These are phyloP conservation scores for Araneus ventricosus DNA, from an alignment of 1,140 invertebrate species.

Conservation along the genomic window DNA sequence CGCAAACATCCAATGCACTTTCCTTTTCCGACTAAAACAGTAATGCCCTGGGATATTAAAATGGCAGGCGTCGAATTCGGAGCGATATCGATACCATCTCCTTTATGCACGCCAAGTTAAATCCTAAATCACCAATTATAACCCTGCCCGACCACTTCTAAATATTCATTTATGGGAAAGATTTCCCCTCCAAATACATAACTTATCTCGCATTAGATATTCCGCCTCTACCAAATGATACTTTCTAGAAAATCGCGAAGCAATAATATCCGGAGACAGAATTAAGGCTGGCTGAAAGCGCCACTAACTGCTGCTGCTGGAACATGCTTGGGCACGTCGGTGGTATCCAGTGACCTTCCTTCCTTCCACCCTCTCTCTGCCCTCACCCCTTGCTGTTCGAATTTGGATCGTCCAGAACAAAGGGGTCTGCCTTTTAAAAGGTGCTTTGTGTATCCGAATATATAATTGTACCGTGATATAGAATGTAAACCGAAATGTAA, in stretches of 20 bases:
- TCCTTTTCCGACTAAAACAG: background rate
- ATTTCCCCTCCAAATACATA: background rate
- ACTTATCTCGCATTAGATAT: background rate
- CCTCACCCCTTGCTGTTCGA: background rate
- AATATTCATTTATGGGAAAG: slow-evolving; percentile 2
- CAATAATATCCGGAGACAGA: background rate
- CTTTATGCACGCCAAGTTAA: slow-evolving; percentile 19
- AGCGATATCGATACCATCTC: slow-evolving; percentile 5
- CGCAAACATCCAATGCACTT: background rate
- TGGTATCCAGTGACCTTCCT: slow-evolving; percentile 14
- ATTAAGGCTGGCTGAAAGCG: background rate
- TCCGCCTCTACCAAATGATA: slow-evolving; percentile 9
- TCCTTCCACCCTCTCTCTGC: background rate
- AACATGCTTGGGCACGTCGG: background rate
- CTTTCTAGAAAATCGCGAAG: slow-evolving; percentile 15
- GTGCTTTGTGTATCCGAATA: slow-evolving; percentile 42
- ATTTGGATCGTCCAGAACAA: background rate
- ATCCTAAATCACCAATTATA: slow-evolving; percentile 11
- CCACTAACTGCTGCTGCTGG: too few relatives aligned
- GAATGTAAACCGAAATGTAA: slow-evolving; percentile 50
- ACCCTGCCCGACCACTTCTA: background rate
- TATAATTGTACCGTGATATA: slow-evolving; percentile 39
- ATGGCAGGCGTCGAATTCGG: background rate
- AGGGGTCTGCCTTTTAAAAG: slow-evolving; percentile 49
- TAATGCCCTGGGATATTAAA: background rate